These are phyloP conservation scores for Synergus japonicus DNA, from an alignment of 2,888 invertebrate species.

Conservation along the genomic window DNA sequence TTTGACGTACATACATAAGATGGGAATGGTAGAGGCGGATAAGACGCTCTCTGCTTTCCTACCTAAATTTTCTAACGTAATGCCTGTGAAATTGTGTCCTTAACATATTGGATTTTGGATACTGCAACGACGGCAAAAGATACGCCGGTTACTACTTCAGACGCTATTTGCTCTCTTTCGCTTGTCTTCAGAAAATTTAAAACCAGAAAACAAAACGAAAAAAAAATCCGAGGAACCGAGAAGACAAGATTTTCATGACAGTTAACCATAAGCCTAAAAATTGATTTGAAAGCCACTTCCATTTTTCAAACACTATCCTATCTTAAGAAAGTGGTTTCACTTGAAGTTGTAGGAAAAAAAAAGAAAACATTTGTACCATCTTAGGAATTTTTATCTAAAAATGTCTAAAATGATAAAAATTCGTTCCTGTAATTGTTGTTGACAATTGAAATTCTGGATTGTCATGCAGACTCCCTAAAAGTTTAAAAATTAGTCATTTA, in stretches of 20 bases:
- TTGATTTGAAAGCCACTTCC: too few relatives aligned
- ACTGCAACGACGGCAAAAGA: not conserved
- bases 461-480: too few relatives aligned
- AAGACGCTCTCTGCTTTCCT: constrained; percentile 1
- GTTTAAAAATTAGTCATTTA: too few relatives aligned
- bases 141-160: not conserved
- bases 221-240: not conserved
- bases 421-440: too few relatives aligned
- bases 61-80: constrained; percentile 39
- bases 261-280: not conserved
- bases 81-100: constrained; percentile 39
- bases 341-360: too few relatives aligned
- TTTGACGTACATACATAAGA: not conserved
- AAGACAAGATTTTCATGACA: not conserved
- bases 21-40: not conserved
- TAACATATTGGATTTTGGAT: constrained; percentile 32
- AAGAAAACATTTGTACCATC: too few relatives aligned
- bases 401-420: too few relatives aligned
- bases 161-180: too few relatives aligned
- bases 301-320: too few relatives aligned
- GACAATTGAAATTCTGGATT: too few relatives aligned
- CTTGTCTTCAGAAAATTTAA: constrained; percentile 9
- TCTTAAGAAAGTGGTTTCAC: too few relatives aligned
- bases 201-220: constrained; percentile 1
- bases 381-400: too few relatives aligned